Evolutionary conservation across 2,888 invertebrate genomes (phyloP).

Genomic region (Tanytarsus gracilentus): DNA sequence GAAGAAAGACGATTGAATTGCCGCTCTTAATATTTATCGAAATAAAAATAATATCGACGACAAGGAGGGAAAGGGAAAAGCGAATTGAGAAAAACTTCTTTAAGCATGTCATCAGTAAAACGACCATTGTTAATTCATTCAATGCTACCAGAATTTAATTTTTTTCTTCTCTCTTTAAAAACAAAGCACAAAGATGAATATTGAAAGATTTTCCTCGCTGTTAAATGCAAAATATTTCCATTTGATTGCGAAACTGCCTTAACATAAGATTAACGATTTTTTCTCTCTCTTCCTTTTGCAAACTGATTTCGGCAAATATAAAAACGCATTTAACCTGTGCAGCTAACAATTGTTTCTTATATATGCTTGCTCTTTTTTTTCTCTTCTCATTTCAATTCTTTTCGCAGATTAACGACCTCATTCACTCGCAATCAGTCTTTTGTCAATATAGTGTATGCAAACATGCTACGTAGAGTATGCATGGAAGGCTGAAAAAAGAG

Average conservation of each 20-base stretch:
- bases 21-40: conserved; percentile 14
- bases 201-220: conserved; percentile 3
- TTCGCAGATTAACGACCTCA: too few relatives aligned
- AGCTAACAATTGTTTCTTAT: neutral
- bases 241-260: conserved; percentile 1
- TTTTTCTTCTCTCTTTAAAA: too few relatives aligned
- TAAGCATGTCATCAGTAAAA: conserved; percentile 10
- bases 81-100: neutral
- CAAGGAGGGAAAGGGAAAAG: neutral
- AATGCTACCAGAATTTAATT: conserved; percentile 25
- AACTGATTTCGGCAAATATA: conserved; percentile 7
- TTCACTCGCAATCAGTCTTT: too few relatives aligned
- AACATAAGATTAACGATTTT: conserved; percentile 14
- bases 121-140: conserved; percentile 22
- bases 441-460: too few relatives aligned
- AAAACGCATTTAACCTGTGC: neutral
- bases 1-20: conserved; percentile 10
- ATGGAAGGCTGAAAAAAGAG: neutral
- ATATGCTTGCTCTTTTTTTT: neutral
- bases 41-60: conserved; percentile 2
- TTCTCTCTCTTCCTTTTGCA: too few relatives aligned
- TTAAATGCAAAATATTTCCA: conserved; percentile 4
- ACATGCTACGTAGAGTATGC: too few relatives aligned
- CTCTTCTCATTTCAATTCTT: neutral
- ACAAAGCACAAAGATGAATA: conserved; percentile 10